phyloP scores from a whole-genome alignment of 1,140 invertebrate species.

The Ectropis grisescens region DNA sequence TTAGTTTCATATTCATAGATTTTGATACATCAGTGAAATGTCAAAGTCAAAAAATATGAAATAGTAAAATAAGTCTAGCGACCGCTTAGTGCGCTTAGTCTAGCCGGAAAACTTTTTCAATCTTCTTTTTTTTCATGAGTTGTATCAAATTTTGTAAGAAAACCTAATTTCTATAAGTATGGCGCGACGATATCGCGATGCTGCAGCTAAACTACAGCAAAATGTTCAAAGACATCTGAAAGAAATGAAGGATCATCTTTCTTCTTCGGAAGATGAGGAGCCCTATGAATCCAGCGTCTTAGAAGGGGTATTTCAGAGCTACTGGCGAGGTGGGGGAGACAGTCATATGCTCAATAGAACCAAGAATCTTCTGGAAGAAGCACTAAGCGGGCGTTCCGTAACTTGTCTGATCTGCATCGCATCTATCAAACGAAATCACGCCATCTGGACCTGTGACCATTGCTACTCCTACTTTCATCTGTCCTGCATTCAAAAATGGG shows the following conservation, averaged over 20 bases:
- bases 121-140: too few relatives aligned
- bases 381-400: conserved; percentile 81
- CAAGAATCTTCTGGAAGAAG: conserved; percentile 80
- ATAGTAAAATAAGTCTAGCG: too few relatives aligned
- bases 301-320: conserved; percentile 49
- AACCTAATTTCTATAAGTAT: too few relatives aligned
- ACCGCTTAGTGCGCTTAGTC: too few relatives aligned
- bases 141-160: too few relatives aligned
- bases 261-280: conserved; percentile 58
- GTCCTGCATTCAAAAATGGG: conserved; percentile 92
- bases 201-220: conserved; percentile 53
- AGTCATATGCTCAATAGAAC: conserved; percentile 62
- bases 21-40: too few relatives aligned
- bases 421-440: conserved; percentile 84
- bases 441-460: conserved; percentile 87
- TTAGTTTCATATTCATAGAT: too few relatives aligned
- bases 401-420: conserved; percentile 95
- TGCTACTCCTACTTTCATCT: conserved; percentile 91
- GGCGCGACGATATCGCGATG: conserved; percentile 50
- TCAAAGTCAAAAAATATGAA: too few relatives aligned
- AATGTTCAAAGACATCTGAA: conserved; percentile 54
- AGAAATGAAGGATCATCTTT: conserved; percentile 43
- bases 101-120: too few relatives aligned
- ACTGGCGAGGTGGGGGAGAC: conserved; percentile 45
- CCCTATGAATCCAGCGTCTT: conserved; percentile 42